These are phyloP conservation scores for Amphipoea oculea DNA, from an alignment of 2,888 invertebrate species.

Conservation along the genomic window DNA sequence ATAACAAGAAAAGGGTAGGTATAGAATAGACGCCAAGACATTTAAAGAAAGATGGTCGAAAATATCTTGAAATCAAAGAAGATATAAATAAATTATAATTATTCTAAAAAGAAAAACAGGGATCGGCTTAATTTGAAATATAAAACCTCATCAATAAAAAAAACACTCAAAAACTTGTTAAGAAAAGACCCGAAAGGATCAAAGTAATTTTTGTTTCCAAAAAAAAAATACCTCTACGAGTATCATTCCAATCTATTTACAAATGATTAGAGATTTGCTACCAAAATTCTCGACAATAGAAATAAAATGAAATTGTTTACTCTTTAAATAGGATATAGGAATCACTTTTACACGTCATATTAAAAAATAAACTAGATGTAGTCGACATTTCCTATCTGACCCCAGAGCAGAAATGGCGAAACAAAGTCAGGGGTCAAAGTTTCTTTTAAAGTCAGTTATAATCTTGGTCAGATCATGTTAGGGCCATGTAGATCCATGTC, in stretches of 20 bases:
- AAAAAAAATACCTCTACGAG: background rate
- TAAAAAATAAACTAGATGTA: background rate
- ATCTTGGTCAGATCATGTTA: background rate
- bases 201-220: background rate
- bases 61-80: constrained; percentile 20
- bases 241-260: background rate
- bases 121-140: background rate
- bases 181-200: background rate
- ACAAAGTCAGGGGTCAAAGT: background rate
- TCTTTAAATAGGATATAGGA: background rate
- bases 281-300: background rate
- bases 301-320: background rate
- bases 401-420: background rate
- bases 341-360: background rate
- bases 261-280: constrained; percentile 3
- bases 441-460: background rate
- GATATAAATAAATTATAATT: constrained; percentile 16
- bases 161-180: background rate
- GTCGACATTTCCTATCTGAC: background rate
- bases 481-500: background rate
- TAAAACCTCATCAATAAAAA: background rate
- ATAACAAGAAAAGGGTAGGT: background rate
- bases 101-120: constrained; percentile 4
- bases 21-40: constrained; percentile 4
- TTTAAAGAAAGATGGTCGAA: constrained; percentile 8